A percentile compares a stretch with the other conserved stretches of the same genome.
phyloP scores from a whole-genome alignment of 2,113 vertebrate species.

The Esox niger region DNA sequence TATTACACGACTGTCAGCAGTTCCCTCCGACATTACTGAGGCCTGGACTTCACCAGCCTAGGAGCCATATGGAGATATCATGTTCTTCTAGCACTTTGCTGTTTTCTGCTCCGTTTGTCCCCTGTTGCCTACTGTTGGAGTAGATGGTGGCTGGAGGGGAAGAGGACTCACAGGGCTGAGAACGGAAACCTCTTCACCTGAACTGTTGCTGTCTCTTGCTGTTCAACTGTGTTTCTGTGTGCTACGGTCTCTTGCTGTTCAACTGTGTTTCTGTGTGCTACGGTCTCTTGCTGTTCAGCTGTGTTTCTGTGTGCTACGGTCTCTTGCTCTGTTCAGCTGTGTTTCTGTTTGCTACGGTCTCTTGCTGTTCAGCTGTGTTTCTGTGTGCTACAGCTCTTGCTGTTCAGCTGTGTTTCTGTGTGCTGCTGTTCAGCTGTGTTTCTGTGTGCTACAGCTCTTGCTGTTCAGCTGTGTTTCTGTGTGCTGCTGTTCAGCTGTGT shows the following conservation, averaged over 20 bases:
- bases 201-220: background rate
- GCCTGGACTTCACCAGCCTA: conserved; percentile 44
- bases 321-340: too few species aligned
- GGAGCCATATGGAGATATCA: conserved; percentile 28
- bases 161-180: too few species aligned
- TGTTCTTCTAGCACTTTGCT: too few species aligned
- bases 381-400: conserved; percentile 14
- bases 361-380: too few species aligned
- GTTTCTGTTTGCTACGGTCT: conserved; percentile 11
- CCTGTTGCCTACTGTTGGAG: background rate
- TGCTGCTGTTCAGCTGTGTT: conserved; percentile 20
- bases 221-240: too few species aligned
- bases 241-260: too few species aligned
- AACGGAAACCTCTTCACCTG: background rate
- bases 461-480: background rate
- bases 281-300: too few species aligned
- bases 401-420: too few species aligned
- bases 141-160: too few species aligned
- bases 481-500: too few species aligned
- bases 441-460: conserved; percentile 16
- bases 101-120: background rate
- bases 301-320: conserved; percentile 12
- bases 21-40: conserved; percentile 53
- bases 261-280: too few species aligned
- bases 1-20: conserved; percentile 70